phyloP scores from a whole-genome alignment of 2,113 vertebrate species.

The Speoplatyrhinus poulsoni region DNA sequence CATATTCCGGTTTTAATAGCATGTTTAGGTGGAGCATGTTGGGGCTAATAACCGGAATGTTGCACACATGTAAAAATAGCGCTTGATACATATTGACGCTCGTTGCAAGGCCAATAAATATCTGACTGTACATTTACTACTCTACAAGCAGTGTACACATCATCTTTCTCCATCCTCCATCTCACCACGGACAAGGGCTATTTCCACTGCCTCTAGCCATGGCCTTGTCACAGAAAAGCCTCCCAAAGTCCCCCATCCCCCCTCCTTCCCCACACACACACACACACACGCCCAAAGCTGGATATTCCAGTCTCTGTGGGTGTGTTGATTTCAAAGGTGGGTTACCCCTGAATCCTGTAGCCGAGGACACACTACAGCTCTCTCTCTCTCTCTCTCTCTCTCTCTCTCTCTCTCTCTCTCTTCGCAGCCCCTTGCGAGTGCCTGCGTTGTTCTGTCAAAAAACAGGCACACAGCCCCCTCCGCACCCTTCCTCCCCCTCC shows the following conservation, averaged over 20 bases:
- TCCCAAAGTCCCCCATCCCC: background rate
- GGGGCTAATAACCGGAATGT: too few relatives aligned
- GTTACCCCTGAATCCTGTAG: slow-evolving; percentile 40
- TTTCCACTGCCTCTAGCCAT: slow-evolving; percentile 28
- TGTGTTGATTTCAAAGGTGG: slow-evolving; percentile 50
- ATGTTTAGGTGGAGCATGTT: too few relatives aligned
- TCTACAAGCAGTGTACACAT: slow-evolving; percentile 27
- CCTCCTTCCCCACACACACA: background rate
- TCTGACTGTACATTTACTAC: too few relatives aligned
- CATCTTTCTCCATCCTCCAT: slow-evolving; percentile 44
- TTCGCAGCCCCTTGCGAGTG: slow-evolving; percentile 37
- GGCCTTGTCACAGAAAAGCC: slow-evolving; percentile 20
- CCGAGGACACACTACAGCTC: slow-evolving; percentile 39
- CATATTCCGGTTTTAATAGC: too few relatives aligned
- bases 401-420: slow-evolving; percentile 51
- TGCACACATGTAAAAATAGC: too few relatives aligned
- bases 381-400: slow-evolving; percentile 48
- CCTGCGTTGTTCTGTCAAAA: slow-evolving; percentile 53
- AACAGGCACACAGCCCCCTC: slow-evolving; percentile 1
- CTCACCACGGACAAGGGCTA: slow-evolving; percentile 42
- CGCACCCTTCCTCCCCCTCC: background rate
- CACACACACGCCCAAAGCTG: too few relatives aligned
- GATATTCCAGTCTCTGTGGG: slow-evolving; percentile 3
- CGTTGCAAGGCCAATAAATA: too few relatives aligned
- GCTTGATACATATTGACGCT: too few relatives aligned